These are phyloP conservation scores for Drosophila mercatorum DNA, from an alignment of 2,888 invertebrate species.

Conservation along the genomic window DNA sequence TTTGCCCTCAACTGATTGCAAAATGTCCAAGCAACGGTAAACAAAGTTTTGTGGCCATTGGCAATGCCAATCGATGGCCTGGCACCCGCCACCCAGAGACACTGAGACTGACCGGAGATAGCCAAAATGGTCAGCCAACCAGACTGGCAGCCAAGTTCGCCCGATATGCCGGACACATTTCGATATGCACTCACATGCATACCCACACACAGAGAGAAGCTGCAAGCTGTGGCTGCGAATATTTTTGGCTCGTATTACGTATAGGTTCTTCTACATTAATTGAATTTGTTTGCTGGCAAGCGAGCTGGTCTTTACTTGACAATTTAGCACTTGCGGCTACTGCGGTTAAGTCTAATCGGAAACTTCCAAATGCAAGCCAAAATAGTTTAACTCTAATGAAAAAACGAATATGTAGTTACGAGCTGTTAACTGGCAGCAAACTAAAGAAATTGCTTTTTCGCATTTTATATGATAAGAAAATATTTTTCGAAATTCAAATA, in stretches of 20 bases:
- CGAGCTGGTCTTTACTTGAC: conserved; percentile 27
- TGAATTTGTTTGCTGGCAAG: conserved; percentile 69
- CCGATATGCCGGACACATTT: conserved; percentile 29
- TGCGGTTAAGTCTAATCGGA: conserved; percentile 39
- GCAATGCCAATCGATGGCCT: conserved; percentile 56
- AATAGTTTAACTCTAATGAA: conserved; percentile 35
- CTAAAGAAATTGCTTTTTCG: background rate
- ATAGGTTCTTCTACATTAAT: conserved; percentile 61
- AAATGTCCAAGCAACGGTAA: conserved; percentile 58
- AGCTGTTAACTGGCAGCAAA: conserved; percentile 13
- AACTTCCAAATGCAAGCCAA: conserved; percentile 32
- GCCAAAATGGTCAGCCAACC: conserved; percentile 54
- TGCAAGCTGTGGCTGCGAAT: background rate
- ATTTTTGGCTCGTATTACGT: conserved; percentile 39
- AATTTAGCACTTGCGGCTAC: conserved; percentile 66
- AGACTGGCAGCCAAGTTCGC: conserved; percentile 47
- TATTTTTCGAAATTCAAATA: background rate
- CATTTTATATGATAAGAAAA: too few relatives aligned
- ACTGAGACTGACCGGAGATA: conserved; percentile 49
- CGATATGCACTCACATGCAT: background rate
- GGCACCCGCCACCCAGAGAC: conserved; percentile 23
- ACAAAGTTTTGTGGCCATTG: conserved; percentile 68
- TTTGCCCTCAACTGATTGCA: conserved; percentile 55
- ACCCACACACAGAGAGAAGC: background rate
- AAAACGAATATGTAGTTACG: conserved; percentile 20